Percentiles rank a stretch among this genome's conserved stretches.
Evolutionary conservation across 2,888 invertebrate species (phyloP).

Genomic region (Melieria omissa): DNA sequence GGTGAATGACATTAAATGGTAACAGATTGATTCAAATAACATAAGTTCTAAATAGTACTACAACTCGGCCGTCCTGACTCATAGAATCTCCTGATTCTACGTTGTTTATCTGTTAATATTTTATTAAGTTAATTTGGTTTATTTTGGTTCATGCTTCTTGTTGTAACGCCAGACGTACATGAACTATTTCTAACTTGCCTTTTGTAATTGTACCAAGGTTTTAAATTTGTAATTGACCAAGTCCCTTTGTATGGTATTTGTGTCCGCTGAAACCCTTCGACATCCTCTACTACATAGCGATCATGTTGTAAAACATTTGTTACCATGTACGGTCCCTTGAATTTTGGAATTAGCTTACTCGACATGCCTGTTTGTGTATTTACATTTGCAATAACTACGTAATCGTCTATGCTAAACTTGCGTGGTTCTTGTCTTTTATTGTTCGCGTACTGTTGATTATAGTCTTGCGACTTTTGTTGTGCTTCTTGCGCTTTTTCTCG

Average conservation of each 20-base stretch:
- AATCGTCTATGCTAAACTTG: neutral
- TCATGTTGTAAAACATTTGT: constrained; percentile 21
- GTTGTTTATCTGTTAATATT: neutral
- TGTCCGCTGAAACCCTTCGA: constrained; percentile 15
- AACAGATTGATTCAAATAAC: too few species aligned
- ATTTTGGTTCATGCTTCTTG: neutral
- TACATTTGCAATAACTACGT: constrained; percentile 2
- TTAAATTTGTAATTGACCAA: constrained; percentile 7
- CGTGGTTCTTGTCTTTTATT: neutral
- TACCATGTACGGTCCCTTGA: constrained; percentile 19
- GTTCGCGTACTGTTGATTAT: neutral
- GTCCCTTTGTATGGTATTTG: constrained; percentile 8
- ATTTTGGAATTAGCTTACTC: constrained; percentile 3
- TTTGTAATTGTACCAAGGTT: constrained; percentile 8
- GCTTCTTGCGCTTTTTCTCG: neutral
- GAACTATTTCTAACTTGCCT: neutral
- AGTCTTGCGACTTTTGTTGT: neutral
- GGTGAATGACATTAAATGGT: too few species aligned
- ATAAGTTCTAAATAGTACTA: neutral
- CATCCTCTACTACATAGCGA: constrained; percentile 25
- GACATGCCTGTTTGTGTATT: neutral
- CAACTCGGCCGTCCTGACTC: constrained; percentile 11
- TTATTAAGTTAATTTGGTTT: neutral
- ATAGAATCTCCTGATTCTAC: constrained; percentile 9
- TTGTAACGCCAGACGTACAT: neutral